Conservation (phyloP, 2,888 invertebrate genomes). For the Tricholauxania praeusta region DNA sequence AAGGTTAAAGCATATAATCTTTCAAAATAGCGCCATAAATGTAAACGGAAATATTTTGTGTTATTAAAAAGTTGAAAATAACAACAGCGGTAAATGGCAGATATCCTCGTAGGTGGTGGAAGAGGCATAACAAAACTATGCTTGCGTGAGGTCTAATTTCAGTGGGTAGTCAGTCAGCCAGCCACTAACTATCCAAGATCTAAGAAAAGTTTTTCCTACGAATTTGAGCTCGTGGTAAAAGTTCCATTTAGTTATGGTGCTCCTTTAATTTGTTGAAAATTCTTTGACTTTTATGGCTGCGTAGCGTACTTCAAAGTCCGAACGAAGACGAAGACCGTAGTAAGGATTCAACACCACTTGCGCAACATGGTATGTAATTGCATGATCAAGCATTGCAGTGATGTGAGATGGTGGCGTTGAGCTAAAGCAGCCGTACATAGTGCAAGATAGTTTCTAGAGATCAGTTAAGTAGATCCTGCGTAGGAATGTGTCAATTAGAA, state of each 20-base stretch:
- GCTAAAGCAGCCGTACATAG: constrained; percentile 40
- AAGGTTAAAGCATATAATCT: background rate
- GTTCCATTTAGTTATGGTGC: background rate
- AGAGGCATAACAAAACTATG: background rate
- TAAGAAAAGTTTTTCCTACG: too few species aligned
- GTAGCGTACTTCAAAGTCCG: background rate
- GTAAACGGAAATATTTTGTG: background rate
- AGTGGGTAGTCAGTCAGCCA: too few species aligned
- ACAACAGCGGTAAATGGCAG: constrained; percentile 6
- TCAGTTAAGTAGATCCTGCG: constrained; percentile 40
- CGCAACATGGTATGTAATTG: constrained; percentile 3
- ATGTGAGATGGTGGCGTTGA: constrained; percentile 24
- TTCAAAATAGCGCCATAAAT: background rate
- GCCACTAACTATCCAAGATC: too few species aligned
- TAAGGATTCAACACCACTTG: constrained; percentile 1
- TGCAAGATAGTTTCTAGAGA: constrained; percentile 44
- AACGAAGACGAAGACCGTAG: background rate
- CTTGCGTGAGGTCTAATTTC: constrained; percentile 7
- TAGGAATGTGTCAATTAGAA: constrained; percentile 55
- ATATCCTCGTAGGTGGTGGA: background rate
- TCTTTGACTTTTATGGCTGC: background rate
- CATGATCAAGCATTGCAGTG: constrained; percentile 4
- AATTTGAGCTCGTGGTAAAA: too few species aligned
- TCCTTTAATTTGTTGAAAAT: constrained; percentile 21
- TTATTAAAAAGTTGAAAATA: background rate